These are phyloP conservation scores for Rhopalosiphum nymphaeae DNA, from an alignment of 2,888 invertebrate species.

Conservation along the genomic window DNA sequence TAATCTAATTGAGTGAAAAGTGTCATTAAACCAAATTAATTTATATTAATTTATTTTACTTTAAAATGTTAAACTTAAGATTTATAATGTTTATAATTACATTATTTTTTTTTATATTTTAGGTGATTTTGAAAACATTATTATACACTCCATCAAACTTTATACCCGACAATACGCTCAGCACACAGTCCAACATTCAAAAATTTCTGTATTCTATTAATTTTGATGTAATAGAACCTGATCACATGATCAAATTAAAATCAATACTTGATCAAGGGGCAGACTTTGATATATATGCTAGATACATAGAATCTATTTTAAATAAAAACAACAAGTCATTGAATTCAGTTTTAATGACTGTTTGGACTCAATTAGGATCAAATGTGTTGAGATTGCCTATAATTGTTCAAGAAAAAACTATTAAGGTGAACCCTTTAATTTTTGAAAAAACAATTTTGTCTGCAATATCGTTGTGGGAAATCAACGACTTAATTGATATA, in stretches of 20 bases:
- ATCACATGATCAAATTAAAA: conserved; percentile 17
- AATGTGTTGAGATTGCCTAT: conserved; percentile 39
- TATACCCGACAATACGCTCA: not conserved
- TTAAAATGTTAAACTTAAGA: not conserved
- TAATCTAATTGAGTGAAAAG: not conserved
- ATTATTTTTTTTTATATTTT: not conserved
- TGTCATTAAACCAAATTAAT: not conserved
- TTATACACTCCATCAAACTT: conserved; percentile 14
- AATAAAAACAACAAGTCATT: conserved; percentile 41
- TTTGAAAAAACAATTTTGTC: conserved; percentile 57
- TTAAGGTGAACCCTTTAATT: conserved; percentile 37
- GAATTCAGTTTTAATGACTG: conserved; percentile 37
- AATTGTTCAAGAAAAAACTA: conserved; percentile 42
- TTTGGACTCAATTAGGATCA: conserved; percentile 44
- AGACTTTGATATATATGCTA: conserved; percentile 5
- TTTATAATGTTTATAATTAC: not conserved
- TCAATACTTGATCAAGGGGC: conserved; percentile 30
- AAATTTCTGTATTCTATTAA: conserved; percentile 19
- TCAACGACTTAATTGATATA: not conserved
- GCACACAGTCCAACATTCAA: not conserved
- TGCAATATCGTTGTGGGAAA: not conserved
- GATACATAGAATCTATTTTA: conserved; percentile 43
- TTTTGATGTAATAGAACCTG: conserved; percentile 28
- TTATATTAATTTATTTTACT: not conserved
- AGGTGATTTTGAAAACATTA: conserved; percentile 38